Evolutionary conservation across 2,797 vertebrate genomes (phyloP).

Genomic region (Jordanella pulchra): DNA sequence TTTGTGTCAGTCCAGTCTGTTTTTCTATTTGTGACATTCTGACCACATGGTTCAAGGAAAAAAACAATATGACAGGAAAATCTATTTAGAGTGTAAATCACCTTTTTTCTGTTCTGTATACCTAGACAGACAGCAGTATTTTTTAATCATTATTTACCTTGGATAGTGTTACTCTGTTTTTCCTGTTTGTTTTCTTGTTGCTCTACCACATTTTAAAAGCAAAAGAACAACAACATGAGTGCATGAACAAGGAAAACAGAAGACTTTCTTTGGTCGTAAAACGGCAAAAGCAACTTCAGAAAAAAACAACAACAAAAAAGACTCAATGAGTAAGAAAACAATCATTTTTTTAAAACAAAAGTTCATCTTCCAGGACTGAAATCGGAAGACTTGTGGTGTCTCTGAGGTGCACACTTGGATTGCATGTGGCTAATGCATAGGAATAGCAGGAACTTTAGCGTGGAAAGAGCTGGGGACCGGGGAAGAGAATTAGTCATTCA

Average conservation of each 20-base stretch:
- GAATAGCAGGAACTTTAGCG: constrained; percentile 56
- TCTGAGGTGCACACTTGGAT: constrained; percentile 74
- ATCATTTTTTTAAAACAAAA: constrained; percentile 53
- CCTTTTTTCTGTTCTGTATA: constrained; percentile 53
- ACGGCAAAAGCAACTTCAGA: constrained; percentile 77
- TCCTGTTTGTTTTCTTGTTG: constrained; percentile 73
- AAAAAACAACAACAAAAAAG: constrained; percentile 50
- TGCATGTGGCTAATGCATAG: constrained; percentile 81
- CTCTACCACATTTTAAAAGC: constrained; percentile 72
- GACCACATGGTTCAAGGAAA: constrained; percentile 52
- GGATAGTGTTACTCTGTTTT: constrained; percentile 35
- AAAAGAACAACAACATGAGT: constrained; percentile 48
- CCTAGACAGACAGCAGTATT: constrained; percentile 45
- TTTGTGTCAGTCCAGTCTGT: constrained; percentile 61
- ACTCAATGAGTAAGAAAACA: constrained; percentile 43
- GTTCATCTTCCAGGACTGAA: constrained; percentile 55
- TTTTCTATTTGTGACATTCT: constrained; percentile 64
- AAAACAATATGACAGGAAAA: constrained; percentile 36
- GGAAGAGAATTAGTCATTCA: constrained; percentile 51
- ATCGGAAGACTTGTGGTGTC: constrained; percentile 75
- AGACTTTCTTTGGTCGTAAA: constrained; percentile 92
- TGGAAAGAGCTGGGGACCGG: constrained; percentile 41
- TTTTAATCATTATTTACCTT: constrained; percentile 53
- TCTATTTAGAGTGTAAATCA: constrained; percentile 68
- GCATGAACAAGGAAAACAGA: constrained; percentile 56